phyloP scores from a whole-genome alignment of 2,888 invertebrate species.

The Neoitamus cyanurus region DNA sequence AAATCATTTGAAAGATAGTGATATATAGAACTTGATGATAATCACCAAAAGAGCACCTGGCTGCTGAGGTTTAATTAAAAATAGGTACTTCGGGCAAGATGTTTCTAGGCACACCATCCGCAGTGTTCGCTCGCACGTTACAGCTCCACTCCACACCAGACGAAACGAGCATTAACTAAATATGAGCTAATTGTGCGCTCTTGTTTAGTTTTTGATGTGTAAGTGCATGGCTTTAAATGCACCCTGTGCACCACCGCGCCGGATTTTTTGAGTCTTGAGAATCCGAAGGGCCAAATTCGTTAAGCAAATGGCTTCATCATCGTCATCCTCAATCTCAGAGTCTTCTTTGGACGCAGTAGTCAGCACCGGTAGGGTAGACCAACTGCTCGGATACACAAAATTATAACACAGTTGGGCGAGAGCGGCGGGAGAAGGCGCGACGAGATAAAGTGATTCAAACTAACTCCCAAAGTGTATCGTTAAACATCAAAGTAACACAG shows the following conservation, averaged over 20 bases:
- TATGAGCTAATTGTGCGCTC: too few relatives aligned
- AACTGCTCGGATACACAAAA: not conserved
- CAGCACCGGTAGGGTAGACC: not conserved
- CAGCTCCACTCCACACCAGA: too few relatives aligned
- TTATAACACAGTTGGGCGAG: not conserved
- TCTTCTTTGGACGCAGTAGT: not conserved
- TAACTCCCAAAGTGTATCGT: conserved; percentile 47
- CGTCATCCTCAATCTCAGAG: not conserved
- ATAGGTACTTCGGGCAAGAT: too few relatives aligned
- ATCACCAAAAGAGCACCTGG: too few relatives aligned
- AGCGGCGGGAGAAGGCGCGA: not conserved
- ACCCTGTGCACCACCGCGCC: not conserved
- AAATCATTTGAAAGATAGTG: too few relatives aligned
- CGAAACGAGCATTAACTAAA: too few relatives aligned
- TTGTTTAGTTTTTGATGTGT: too few relatives aligned
- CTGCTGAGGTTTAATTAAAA: too few relatives aligned
- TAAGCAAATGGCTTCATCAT: not conserved
- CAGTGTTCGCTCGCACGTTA: too few relatives aligned
- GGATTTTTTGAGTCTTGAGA: not conserved
- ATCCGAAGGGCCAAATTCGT: not conserved
- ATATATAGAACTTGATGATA: too few relatives aligned
- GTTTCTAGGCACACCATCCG: too few relatives aligned
- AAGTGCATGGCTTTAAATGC: too few relatives aligned
- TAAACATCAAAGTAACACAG: conserved; percentile 51
- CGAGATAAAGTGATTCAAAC: conserved; percentile 24